phyloP scores from a whole-genome alignment of 2,797 vertebrate genomes.

The Typhlichthys eigenmanni region DNA sequence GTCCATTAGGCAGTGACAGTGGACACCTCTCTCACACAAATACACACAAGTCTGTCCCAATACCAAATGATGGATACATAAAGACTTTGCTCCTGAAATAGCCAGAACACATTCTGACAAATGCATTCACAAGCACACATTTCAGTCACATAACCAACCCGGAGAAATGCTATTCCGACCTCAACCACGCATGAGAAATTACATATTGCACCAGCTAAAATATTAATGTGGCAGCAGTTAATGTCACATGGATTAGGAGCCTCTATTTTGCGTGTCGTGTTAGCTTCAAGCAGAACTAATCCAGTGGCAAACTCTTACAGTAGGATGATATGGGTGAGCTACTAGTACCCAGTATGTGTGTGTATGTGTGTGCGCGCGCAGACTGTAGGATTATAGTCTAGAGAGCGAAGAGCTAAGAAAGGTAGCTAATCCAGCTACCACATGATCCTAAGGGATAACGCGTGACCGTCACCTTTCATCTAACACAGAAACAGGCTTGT shows the following conservation, averaged over 20 bases:
- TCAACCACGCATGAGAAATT: background rate
- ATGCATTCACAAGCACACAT: slow-evolving; percentile 2
- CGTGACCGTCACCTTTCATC: slow-evolving; percentile 30
- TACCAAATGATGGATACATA: slow-evolving; percentile 48
- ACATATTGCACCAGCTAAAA: background rate
- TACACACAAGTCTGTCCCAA: slow-evolving; percentile 37
- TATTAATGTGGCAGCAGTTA: slow-evolving; percentile 7
- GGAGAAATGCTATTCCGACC: slow-evolving; percentile 1
- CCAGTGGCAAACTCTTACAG: slow-evolving; percentile 60
- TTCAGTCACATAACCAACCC: background rate
- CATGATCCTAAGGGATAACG: slow-evolving; percentile 43
- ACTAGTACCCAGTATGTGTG: background rate
- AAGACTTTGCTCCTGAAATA: slow-evolving; percentile 35
- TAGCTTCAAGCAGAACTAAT: slow-evolving; percentile 48
- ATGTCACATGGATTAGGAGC: slow-evolving; percentile 15
- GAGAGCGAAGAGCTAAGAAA: slow-evolving; percentile 23
- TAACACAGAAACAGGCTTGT: slow-evolving; percentile 6
- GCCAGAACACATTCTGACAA: slow-evolving; percentile 2
- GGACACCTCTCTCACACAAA: slow-evolving; percentile 24
- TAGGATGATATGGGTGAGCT: slow-evolving; percentile 12
- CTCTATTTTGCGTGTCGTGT: slow-evolving; percentile 29
- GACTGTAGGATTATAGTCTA: background rate
- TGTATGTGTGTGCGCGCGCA: background rate
- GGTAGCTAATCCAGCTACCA: slow-evolving; percentile 43
- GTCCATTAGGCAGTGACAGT: slow-evolving; percentile 61